These are phyloP conservation scores for Chrysotoxum bicinctum DNA, from an alignment of 2,888 invertebrate genomes.

Conservation along the genomic window DNA sequence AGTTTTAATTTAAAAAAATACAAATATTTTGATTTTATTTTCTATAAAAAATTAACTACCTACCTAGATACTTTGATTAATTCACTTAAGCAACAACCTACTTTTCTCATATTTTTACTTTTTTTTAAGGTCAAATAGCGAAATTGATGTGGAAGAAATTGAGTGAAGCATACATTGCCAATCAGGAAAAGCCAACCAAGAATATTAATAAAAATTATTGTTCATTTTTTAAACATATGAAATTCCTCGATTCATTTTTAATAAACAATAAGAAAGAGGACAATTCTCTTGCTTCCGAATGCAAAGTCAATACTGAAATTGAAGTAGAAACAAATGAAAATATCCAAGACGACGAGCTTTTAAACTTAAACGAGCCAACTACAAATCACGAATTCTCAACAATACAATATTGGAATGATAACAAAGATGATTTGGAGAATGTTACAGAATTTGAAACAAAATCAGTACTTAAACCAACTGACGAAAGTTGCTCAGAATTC, in stretches of 20 bases:
- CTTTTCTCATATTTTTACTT: background rate
- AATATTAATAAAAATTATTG: background rate
- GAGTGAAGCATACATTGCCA: conserved; percentile 21
- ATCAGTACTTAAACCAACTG: background rate
- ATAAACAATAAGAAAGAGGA: background rate
- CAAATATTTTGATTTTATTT: background rate
- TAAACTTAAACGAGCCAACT: background rate
- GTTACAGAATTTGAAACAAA: background rate
- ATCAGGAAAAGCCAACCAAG: background rate
- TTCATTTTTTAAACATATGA: conserved; percentile 32
- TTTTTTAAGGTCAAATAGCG: conserved; percentile 13
- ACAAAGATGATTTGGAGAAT: background rate
- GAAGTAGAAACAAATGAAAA: background rate
- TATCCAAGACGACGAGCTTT: background rate
- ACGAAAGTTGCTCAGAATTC: background rate
- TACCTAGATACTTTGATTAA: background rate
- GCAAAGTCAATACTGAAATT: background rate
- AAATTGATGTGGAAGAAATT: conserved; percentile 48
- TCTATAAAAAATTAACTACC: too few relatives aligned
- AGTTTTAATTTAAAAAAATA: background rate
- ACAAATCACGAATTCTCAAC: conserved; percentile 33
- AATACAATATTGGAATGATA: conserved; percentile 48
- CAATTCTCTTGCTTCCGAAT: background rate
- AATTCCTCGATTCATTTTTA: conserved; percentile 42
- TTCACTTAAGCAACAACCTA: background rate